These are phyloP conservation scores for Tragulus kanchil DNA, from an alignment of 2,113 vertebrate species.

Conservation along the genomic window DNA sequence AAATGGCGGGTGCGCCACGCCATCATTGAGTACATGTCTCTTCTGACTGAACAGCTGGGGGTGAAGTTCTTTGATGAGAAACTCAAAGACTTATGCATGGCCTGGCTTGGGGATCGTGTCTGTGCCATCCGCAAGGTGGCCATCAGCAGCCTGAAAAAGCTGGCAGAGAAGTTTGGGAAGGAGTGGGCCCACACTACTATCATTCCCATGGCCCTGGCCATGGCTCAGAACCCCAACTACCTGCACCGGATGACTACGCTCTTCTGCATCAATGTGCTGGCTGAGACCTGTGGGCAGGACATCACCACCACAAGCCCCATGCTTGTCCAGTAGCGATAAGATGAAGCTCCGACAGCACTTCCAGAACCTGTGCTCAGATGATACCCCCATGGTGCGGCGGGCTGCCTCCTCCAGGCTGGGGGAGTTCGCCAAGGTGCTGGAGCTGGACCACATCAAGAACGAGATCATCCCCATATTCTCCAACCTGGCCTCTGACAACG, in stretches of 20 bases:
- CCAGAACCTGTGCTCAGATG: conserved; percentile 88
- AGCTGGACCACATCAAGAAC: conserved; percentile 88
- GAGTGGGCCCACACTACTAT: conserved; percentile 88
- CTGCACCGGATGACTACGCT: conserved; percentile 88
- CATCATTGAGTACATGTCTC: conserved; percentile 90
- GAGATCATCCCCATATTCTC: conserved; percentile 91
- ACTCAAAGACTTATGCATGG: conserved; percentile 90
- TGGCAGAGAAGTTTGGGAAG: conserved; percentile 88
- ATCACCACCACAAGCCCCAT: conserved; percentile 88
- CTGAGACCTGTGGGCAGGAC: conserved; percentile 87
- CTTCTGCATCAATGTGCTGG: conserved; percentile 89
- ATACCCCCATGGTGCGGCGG: conserved; percentile 89
- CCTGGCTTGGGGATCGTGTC: conserved; percentile 89
- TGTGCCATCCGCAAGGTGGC: conserved; percentile 88
- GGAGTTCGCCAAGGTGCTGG: conserved; percentile 89
- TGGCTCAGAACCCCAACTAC: conserved; percentile 89
- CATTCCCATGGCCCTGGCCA: conserved; percentile 88
- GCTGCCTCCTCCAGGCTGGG: conserved; percentile 90
- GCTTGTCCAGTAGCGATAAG: too few species aligned
- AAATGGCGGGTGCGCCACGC: conserved; percentile 89
- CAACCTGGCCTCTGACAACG: conserved; percentile 89
- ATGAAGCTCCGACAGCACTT: too few species aligned
- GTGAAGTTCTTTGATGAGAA: conserved; percentile 91
- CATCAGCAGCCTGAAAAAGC: conserved; percentile 88
- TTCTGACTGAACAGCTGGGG: conserved; percentile 89